Conservation (phyloP, 1,140 invertebrate genomes). For the Asbolus verrucosus region DNA sequence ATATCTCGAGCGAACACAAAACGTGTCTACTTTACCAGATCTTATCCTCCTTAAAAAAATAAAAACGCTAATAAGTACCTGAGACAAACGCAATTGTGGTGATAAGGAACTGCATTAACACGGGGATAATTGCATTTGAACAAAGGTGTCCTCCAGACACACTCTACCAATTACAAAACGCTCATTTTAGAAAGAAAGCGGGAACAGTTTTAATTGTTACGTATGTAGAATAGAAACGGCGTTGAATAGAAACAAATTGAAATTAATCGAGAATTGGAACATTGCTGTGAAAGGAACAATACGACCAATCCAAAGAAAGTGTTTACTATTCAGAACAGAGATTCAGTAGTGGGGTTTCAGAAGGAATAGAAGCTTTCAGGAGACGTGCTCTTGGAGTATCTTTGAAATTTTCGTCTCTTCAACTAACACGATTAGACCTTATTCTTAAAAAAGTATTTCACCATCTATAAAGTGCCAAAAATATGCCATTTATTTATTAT, state of each 20-base stretch:
- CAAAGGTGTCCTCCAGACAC: slow-evolving; percentile 1
- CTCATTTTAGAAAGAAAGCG: neutral
- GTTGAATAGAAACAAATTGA: neutral
- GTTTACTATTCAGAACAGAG: slow-evolving; percentile 33
- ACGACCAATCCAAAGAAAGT: slow-evolving; percentile 21
- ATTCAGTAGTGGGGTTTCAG: slow-evolving; percentile 12
- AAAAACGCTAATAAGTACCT: slow-evolving; percentile 41
- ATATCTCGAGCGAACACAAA: slow-evolving; percentile 40
- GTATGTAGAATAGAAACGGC: neutral
- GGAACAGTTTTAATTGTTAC: slow-evolving; percentile 30
- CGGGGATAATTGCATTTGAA: slow-evolving; percentile 14
- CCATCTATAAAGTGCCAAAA: slow-evolving; percentile 3
- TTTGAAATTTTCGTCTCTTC: slow-evolving; percentile 35
- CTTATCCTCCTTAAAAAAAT: slow-evolving; percentile 36
- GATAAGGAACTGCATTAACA: slow-evolving; percentile 37
- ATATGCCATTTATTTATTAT: too few relatives aligned
- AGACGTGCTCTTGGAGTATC: slow-evolving; percentile 16
- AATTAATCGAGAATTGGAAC: neutral
- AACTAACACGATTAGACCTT: slow-evolving; percentile 11
- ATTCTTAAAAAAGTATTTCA: neutral
- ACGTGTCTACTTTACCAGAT: slow-evolving; percentile 32
- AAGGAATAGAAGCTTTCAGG: slow-evolving; percentile 26
- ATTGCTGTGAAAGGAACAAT: slow-evolving; percentile 6
- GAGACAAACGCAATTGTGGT: slow-evolving; percentile 40
- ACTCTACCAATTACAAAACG: neutral